Percentiles rank a stretch among this genome's conserved stretches.
Evolutionary conservation across 2,113 vertebrate species (phyloP).

Genomic region (Mola mola): DNA sequence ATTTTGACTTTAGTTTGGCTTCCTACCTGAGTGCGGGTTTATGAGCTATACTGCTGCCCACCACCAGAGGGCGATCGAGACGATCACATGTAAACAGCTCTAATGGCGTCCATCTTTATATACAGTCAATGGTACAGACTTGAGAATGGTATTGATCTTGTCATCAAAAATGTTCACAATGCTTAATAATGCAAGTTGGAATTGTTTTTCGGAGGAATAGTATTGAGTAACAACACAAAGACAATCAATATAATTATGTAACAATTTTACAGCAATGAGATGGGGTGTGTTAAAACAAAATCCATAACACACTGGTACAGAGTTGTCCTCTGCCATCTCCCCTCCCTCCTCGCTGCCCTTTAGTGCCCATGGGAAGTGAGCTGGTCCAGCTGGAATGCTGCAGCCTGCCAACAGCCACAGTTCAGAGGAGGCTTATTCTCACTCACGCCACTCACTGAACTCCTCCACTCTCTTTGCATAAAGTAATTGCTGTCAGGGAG

Average conservation of each 20-base stretch:
- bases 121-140: neutral
- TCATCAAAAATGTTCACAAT: neutral
- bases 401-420: constrained; percentile 47
- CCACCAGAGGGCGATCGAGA: too few species aligned
- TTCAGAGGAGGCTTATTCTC: constrained; percentile 67
- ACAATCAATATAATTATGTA: constrained; percentile 7
- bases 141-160: neutral
- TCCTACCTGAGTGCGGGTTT: too few species aligned
- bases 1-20: too few species aligned
- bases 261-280: neutral
- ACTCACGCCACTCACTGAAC: constrained; percentile 72
- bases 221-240: neutral
- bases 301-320: constrained; percentile 17
- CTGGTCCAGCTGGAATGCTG: constrained; percentile 45
- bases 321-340: constrained; percentile 16
- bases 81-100: too few species aligned
- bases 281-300: constrained; percentile 6
- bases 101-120: too few species aligned
- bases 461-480: constrained; percentile 76
- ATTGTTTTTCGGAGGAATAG: neutral
- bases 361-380: constrained; percentile 40
- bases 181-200: neutral
- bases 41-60: too few species aligned
- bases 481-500: constrained; percentile 75
- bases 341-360: constrained; percentile 43